These are phyloP conservation scores for Stigmatopora nigra DNA, from an alignment of 2,113 vertebrate species.

Conservation along the genomic window DNA sequence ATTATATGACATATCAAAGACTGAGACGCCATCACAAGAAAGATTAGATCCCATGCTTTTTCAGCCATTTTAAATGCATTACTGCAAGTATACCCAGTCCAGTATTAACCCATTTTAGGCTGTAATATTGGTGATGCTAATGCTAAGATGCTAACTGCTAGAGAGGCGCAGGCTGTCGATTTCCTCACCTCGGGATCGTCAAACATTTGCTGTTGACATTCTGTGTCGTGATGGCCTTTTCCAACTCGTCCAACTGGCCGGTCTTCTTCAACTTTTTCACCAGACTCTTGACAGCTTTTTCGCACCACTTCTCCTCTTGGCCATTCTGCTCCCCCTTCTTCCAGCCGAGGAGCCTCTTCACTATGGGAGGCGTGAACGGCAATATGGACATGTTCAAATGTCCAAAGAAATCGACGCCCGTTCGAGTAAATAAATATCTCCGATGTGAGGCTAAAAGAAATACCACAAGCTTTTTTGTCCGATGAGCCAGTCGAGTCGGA, in stretches of 20 bases:
- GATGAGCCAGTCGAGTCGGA: neutral
- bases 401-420: neutral
- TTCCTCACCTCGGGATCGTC: constrained; percentile 87
- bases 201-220: constrained; percentile 92
- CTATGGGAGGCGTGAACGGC: constrained; percentile 93
- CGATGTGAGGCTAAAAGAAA: neutral
- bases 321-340: constrained; percentile 98
- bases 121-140: constrained; percentile 7
- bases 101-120: neutral
- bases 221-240: constrained; percentile 93
- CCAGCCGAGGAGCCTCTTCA: constrained; percentile 94
- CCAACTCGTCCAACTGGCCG: constrained; percentile 93
- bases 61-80: neutral
- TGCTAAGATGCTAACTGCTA: constrained; percentile 27
- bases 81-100: neutral
- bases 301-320: constrained; percentile 98
- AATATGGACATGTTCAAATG: constrained; percentile 83
- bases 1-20: neutral
- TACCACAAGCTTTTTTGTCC: neutral
- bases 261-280: constrained; percentile 98
- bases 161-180: constrained; percentile 24
- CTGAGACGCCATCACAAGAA: neutral
- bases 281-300: constrained; percentile 95
- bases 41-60: too few species aligned
- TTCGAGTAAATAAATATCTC: neutral